Percentiles rank a stretch among this genome's conserved stretches.
Conservation (phyloP, 2,113 vertebrate species). For the Spea bombifrons region DNA sequence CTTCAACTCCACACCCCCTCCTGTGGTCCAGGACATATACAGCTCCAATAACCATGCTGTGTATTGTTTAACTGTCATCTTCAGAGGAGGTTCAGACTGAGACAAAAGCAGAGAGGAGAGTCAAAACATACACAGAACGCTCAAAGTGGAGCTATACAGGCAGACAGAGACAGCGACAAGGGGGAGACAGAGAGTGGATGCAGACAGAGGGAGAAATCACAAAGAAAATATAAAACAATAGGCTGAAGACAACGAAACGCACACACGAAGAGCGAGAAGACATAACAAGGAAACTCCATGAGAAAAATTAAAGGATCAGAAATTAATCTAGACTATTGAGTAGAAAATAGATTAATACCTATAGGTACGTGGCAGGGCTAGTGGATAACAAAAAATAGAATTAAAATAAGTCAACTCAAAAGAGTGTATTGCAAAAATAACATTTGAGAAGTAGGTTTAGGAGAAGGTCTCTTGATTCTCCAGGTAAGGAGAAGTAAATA, state of each 20-base stretch:
- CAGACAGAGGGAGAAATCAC: background rate
- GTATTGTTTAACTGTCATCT: conserved; percentile 38
- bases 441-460: no score
- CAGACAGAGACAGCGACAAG: conserved; percentile 1
- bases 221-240: background rate
- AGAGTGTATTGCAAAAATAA: no score
- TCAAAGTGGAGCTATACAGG: conserved; percentile 1
- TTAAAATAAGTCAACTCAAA: no score
- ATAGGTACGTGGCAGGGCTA: no score
- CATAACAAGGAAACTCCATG: background rate
- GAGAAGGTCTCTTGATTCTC: no score
- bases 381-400: no score
- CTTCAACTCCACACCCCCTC: conserved; percentile 58
- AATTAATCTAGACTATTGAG: no score
- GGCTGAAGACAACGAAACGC: background rate
- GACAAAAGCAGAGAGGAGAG: conserved; percentile 20
- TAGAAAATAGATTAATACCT: no score
- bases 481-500: conserved; percentile 36
- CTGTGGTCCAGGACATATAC: conserved; percentile 79
- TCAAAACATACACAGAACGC: conserved; percentile 37
- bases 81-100: conserved; percentile 20
- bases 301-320: no score
- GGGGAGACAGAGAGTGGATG: background rate
- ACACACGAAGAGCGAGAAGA: conserved; percentile 1
- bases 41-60: conserved; percentile 50